Conservation (phyloP, 2,797 vertebrate species). For the Oceanodroma leucorhoa region DNA sequence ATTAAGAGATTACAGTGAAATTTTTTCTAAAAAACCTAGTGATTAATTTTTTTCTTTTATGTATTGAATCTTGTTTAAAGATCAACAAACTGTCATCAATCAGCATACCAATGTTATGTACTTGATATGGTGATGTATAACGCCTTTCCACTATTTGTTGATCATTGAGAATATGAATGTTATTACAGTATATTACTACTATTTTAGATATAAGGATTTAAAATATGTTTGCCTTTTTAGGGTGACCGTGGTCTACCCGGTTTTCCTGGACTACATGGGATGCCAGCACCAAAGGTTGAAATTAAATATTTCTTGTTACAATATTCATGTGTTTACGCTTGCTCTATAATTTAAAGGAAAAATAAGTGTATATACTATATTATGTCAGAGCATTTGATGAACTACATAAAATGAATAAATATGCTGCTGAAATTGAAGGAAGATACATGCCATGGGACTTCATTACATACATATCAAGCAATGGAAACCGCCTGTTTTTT, state of each 20-base stretch:
- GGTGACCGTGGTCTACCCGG: constrained; percentile 89
- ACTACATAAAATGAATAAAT: background rate
- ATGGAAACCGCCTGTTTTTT: background rate
- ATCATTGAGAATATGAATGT: background rate
- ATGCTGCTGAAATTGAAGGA: background rate
- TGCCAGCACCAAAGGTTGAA: constrained; percentile 88
- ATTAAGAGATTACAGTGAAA: background rate
- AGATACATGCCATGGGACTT: background rate
- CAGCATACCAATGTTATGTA: background rate
- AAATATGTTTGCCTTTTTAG: constrained; percentile 71
- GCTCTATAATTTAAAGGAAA: background rate
- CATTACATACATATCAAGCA: background rate
- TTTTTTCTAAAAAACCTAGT: background rate
- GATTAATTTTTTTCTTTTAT: background rate
- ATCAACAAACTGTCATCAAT: background rate
- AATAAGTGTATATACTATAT: background rate
- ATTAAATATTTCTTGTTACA: background rate
- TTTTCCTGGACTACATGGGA: constrained; percentile 85
- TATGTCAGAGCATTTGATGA: background rate
- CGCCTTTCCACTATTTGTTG: background rate
- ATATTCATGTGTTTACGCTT: background rate
- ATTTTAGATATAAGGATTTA: background rate
- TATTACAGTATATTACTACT: background rate
- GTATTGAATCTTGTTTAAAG: background rate
- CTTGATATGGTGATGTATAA: background rate